Percentiles rank a stretch among this genome's conserved stretches.
Evolutionary conservation across 2,113 vertebrate genomes (phyloP).

Genomic region (Casuarius casuarius): DNA sequence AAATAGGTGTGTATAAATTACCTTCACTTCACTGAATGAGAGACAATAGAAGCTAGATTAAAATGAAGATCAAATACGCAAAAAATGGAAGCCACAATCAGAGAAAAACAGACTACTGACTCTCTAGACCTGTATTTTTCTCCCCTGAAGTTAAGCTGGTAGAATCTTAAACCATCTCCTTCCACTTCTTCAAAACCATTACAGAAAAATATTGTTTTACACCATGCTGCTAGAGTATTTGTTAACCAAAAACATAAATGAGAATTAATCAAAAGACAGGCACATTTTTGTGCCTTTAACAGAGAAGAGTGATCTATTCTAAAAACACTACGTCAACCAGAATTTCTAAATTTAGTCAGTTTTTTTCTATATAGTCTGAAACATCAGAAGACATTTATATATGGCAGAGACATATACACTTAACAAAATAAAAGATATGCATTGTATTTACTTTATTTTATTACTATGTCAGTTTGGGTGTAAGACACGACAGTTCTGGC

Average conservation of each 20-base stretch:
- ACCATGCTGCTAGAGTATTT: slow-evolving; percentile 15
- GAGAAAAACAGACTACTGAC: neutral
- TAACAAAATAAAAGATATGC: neutral
- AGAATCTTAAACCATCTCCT: neutral
- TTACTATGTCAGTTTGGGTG: neutral
- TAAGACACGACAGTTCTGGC: neutral
- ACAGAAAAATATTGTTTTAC: slow-evolving; percentile 5
- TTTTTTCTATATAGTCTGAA: neutral
- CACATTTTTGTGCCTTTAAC: neutral
- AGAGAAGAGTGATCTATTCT: slow-evolving; percentile 25
- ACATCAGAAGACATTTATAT: neutral
- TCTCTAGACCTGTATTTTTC: neutral
- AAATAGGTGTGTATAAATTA: neutral
- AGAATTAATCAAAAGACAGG: slow-evolving; percentile 35
- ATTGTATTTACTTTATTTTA: neutral
- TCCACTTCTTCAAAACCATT: neutral
- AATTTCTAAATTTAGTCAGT: neutral
- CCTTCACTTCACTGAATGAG: neutral
- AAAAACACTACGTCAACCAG: neutral
- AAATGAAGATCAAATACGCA: neutral
- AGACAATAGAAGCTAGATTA: neutral
- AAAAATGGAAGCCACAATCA: neutral
- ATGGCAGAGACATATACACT: neutral
- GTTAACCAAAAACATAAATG: slow-evolving; percentile 41
- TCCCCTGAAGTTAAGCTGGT: neutral